These are phyloP conservation scores for Caiman crocodilus DNA, from an alignment of 2,797 vertebrate genomes.

Conservation along the genomic window DNA sequence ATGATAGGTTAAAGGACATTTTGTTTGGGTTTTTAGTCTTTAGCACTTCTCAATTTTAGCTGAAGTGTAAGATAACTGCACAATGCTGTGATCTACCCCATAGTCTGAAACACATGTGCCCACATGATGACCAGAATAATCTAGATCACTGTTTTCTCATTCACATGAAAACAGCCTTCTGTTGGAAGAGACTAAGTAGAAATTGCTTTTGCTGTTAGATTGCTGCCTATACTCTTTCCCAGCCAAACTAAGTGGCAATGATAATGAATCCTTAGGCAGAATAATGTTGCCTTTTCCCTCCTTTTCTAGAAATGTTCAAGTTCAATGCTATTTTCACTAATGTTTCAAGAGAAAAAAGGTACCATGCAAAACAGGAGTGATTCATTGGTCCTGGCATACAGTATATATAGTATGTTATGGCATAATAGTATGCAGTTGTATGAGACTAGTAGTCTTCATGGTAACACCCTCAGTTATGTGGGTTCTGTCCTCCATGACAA, in stretches of 20 bases:
- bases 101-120: conserved; percentile 16
- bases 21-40: conserved; percentile 19
- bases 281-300: not conserved
- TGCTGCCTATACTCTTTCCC: not conserved
- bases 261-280: not conserved
- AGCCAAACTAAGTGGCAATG: not conserved
- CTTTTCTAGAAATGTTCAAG: not conserved
- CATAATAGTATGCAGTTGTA: not conserved
- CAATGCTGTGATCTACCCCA: not conserved
- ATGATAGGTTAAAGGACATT: not conserved
- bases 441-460: not conserved
- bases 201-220: conserved; percentile 17
- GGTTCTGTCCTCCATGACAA: not conserved
- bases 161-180: conserved; percentile 7
- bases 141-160: not conserved
- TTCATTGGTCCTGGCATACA: not conserved
- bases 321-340: not conserved
- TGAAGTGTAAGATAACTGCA: conserved; percentile 1
- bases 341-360: not conserved
- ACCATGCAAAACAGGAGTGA: not conserved
- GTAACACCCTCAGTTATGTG: conserved; percentile 12
- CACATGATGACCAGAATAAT: conserved; percentile 7
- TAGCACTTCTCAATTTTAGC: not conserved
- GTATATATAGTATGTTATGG: not conserved
- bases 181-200: not conserved